A percentile compares a stretch with the other conserved stretches of the same genome.
These are phyloP conservation scores for Ailurus styani DNA, from an alignment of 2,113 vertebrate genomes.

Conservation along the genomic window DNA sequence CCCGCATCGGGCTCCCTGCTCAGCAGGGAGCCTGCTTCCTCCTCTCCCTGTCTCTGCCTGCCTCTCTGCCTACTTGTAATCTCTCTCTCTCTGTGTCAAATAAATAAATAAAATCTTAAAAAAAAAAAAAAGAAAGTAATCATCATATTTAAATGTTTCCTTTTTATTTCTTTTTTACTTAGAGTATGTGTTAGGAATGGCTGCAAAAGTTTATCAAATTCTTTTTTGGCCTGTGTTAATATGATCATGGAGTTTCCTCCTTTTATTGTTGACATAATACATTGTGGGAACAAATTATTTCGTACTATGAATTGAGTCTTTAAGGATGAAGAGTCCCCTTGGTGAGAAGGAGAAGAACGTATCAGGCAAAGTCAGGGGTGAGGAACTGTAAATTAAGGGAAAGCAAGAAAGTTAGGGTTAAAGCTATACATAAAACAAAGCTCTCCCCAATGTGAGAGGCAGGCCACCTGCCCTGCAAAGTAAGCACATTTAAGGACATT, in stretches of 20 bases:
- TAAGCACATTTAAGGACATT: background rate
- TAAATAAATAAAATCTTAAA: too few relatives aligned
- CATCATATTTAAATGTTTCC: background rate
- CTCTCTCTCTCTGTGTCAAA: too few relatives aligned
- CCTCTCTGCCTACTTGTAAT: too few relatives aligned
- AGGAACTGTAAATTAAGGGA: background rate
- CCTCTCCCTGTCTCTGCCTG: too few relatives aligned
- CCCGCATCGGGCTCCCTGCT: too few relatives aligned
- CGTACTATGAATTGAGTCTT: background rate
- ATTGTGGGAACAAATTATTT: background rate
- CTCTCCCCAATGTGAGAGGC: background rate
- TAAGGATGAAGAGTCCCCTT: background rate
- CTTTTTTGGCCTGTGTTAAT: background rate
- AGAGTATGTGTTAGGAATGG: background rate
- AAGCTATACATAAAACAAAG: background rate
- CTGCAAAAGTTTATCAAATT: background rate
- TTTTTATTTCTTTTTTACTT: background rate
- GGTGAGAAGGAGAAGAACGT: background rate
- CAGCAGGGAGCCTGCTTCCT: too few relatives aligned
- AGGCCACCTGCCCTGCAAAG: background rate
- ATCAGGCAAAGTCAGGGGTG: background rate
- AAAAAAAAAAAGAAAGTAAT: too few relatives aligned
- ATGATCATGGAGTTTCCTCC: background rate
- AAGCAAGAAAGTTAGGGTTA: background rate
- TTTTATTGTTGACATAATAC: background rate